Evolutionary conservation across 2,797 vertebrate species (phyloP).

Genomic region (Halcyon smyrnensis): DNA sequence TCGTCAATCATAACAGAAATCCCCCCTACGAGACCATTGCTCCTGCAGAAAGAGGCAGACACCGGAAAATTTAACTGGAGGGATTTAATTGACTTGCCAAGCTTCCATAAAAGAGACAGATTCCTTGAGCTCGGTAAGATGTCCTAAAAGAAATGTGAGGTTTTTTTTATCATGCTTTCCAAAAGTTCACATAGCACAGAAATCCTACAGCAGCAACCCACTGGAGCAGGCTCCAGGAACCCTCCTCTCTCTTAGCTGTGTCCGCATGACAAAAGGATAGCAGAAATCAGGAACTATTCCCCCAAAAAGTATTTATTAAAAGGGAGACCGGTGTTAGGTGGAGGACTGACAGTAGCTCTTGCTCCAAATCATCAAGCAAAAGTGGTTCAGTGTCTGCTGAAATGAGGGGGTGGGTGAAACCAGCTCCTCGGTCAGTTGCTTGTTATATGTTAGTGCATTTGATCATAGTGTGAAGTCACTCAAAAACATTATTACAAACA

Average conservation of each 20-base stretch:
- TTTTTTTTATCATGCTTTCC: background rate
- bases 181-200: background rate
- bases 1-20: background rate
- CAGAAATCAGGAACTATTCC: background rate
- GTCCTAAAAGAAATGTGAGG: background rate
- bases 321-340: no score
- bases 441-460: fast-evolving
- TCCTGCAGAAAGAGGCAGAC: background rate
- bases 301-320: background rate
- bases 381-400: background rate
- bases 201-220: background rate
- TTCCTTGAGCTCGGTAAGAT: background rate
- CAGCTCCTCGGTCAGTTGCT: background rate
- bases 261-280: background rate
- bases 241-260: background rate
- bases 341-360: background rate
- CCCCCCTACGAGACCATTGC: background rate
- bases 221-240: background rate
- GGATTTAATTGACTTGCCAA: background rate
- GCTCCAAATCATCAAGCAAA: background rate
- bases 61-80: background rate
- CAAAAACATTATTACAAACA: no score
- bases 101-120: background rate
- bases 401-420: background rate
- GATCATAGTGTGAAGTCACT: background rate